A percentile compares a stretch with the other conserved stretches of the same genome.
Conservation (phyloP, 2,888 invertebrate species). For the Eupeodes luniger region DNA sequence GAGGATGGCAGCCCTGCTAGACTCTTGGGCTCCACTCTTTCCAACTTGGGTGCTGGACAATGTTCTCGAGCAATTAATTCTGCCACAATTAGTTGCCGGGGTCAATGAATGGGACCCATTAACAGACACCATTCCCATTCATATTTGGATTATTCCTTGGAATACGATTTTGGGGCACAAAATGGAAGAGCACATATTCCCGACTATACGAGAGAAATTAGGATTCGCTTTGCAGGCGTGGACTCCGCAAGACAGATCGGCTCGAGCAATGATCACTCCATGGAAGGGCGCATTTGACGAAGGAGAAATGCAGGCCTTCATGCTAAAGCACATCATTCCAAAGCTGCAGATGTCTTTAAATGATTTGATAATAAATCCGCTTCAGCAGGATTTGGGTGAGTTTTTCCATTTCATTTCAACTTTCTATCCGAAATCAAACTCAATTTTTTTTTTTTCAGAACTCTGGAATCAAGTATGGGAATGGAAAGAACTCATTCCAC, state of each 20-base stretch:
- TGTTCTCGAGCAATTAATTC: slow-evolving; percentile 91
- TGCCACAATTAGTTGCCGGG: slow-evolving; percentile 90
- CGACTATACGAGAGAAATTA: slow-evolving; percentile 95
- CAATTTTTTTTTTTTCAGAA: slow-evolving; percentile 85
- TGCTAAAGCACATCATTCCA: slow-evolving; percentile 94
- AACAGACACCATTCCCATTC: slow-evolving; percentile 96
- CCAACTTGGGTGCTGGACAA: slow-evolving; percentile 94
- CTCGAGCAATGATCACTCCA: slow-evolving; percentile 94
- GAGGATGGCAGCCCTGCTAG: slow-evolving; percentile 91
- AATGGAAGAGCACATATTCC: slow-evolving; percentile 88
- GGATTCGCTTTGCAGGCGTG: slow-evolving; percentile 95
- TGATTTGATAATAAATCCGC: slow-evolving; percentile 89
- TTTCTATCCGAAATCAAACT: background rate
- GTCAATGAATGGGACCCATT: slow-evolving; percentile 98
- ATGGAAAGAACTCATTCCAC: slow-evolving; percentile 94
- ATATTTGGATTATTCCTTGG: slow-evolving; percentile 99
- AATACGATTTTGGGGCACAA: slow-evolving; percentile 90
- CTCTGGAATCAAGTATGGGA: slow-evolving; percentile 97
- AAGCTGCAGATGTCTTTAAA: slow-evolving; percentile 91
- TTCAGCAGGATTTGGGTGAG: slow-evolving; percentile 88
- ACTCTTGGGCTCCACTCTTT: slow-evolving; percentile 91
- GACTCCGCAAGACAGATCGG: slow-evolving; percentile 98
- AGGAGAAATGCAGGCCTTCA: slow-evolving; percentile 91
- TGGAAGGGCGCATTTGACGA: slow-evolving; percentile 92
- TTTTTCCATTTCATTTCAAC: background rate